Conservation (phyloP, 2,888 invertebrate species). For the Anorthoa munda region DNA sequence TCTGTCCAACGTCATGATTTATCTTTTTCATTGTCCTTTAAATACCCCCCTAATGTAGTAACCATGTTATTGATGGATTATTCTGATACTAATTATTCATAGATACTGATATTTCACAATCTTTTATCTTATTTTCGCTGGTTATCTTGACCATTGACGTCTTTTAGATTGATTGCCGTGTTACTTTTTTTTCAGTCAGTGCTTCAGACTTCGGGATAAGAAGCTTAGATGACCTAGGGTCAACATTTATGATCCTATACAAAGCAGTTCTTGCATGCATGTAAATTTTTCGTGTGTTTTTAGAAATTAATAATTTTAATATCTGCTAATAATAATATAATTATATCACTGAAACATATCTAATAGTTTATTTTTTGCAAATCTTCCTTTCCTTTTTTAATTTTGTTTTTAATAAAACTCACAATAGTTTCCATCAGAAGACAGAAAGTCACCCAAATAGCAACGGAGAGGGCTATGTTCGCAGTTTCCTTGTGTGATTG, state of each 20-base stretch:
- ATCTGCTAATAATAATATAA: background rate
- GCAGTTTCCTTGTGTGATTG: background rate
- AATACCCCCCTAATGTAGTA: slow-evolving; percentile 2
- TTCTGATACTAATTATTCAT: slow-evolving; percentile 1
- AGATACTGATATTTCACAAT: background rate
- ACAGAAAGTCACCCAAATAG: background rate
- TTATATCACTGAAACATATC: background rate
- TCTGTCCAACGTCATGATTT: background rate
- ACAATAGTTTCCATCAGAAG: background rate
- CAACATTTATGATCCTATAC: background rate
- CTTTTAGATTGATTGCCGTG: background rate
- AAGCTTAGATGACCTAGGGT: background rate
- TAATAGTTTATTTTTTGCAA: background rate
- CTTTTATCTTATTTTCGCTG: background rate
- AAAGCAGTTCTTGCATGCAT: background rate
- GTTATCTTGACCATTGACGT: background rate
- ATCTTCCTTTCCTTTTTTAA: background rate
- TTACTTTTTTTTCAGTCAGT: slow-evolving; percentile 36
- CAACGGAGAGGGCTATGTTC: background rate
- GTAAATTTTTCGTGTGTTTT: no score
- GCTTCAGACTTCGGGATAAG: slow-evolving; percentile 20
- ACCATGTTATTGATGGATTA: slow-evolving; percentile 22
- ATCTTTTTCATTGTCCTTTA: background rate
- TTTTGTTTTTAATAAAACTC: background rate
- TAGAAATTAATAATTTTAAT: background rate